Conservation (phyloP, 2,797 vertebrate species). For the Periparus ater region DNA sequence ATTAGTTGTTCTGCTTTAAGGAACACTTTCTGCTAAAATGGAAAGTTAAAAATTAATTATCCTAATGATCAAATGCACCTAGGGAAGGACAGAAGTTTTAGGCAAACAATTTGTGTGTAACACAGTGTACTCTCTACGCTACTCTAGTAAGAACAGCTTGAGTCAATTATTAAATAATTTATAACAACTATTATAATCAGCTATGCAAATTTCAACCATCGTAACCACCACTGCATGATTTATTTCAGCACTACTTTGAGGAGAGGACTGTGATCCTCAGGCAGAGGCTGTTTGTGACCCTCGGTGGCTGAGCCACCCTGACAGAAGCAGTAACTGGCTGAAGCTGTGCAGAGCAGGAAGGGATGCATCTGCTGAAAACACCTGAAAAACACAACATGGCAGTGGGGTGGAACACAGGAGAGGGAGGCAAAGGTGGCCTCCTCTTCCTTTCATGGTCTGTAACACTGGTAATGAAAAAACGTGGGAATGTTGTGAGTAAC, state of each 20-base stretch:
- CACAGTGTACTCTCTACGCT: not conserved
- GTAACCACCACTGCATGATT: not conserved
- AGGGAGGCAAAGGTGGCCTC: not conserved
- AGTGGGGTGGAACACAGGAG: not conserved
- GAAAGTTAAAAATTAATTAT: constrained; percentile 10
- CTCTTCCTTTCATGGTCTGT: not conserved
- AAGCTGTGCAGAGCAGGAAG: not conserved
- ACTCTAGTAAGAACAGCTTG: not conserved
- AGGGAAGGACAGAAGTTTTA: not conserved
- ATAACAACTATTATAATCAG: not conserved
- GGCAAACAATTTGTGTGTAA: not conserved
- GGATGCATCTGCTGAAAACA: constrained; percentile 1
- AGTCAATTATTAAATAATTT: not conserved
- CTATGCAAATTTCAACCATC: not conserved
- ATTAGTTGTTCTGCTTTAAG: not conserved
- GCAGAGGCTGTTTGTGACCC: not conserved
- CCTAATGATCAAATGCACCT: not conserved
- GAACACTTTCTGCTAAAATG: not conserved
- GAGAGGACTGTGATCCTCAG: not conserved
- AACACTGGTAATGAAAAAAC: not conserved
- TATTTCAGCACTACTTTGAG: not conserved
- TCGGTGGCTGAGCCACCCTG: not conserved
- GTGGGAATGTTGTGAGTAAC: not conserved
- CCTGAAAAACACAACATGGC: not conserved
- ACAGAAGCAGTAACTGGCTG: not conserved